phyloP scores from a whole-genome alignment of 2,888 invertebrate species.

The Pyrrhosoma nymphula region DNA sequence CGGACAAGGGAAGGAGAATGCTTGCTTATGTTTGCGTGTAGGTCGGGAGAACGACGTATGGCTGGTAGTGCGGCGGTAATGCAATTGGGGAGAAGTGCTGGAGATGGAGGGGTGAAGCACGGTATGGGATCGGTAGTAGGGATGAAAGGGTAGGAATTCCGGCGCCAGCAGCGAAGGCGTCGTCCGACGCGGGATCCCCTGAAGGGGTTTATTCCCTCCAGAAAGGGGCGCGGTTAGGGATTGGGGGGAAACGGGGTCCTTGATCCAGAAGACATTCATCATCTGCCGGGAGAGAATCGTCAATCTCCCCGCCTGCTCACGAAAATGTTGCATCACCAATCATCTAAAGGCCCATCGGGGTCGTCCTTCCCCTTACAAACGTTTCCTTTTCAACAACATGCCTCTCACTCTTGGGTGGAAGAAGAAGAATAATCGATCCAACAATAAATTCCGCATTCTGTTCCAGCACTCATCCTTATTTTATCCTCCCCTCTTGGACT shows the following conservation, averaged over 20 bases:
- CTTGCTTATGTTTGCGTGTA: not conserved
- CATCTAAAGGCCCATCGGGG: not conserved
- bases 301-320: not conserved
- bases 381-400: not conserved
- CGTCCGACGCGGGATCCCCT: not conserved
- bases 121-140: not conserved
- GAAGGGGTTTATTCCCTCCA: not conserved
- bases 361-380: not conserved
- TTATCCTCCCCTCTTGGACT: not conserved
- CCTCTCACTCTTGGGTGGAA: not conserved
- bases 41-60: not conserved
- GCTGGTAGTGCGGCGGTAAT: not conserved
- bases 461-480: not conserved
- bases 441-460: not conserved
- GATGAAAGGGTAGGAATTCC: slow-evolving; percentile 12
- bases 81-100: not conserved
- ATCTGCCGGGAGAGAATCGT: slow-evolving; percentile 28
- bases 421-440: not conserved
- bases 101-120: not conserved
- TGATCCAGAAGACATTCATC: slow-evolving; percentile 44
- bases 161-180: not conserved
- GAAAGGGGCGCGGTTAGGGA: not conserved
- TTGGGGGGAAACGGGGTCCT: not conserved
- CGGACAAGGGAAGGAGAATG: not conserved
- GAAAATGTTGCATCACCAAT: slow-evolving; percentile 46